phyloP scores from a whole-genome alignment of 2,797 vertebrate genomes.

The Tenualosa ilisha region DNA sequence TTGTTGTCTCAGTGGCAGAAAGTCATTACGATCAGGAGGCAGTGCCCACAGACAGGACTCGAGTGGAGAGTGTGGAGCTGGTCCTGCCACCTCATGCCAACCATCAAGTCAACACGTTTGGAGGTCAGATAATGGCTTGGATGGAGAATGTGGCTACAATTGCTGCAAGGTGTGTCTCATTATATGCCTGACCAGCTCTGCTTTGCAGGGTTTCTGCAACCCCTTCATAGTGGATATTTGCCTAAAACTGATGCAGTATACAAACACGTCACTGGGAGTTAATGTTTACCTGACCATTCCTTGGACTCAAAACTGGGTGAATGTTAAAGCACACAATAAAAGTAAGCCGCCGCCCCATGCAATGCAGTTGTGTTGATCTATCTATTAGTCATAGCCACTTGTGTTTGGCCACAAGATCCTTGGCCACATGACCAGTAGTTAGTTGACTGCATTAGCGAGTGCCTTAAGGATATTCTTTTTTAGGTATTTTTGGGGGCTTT shows the following conservation, averaged over 20 bases:
- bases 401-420: background rate
- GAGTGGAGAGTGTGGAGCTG: constrained; percentile 92
- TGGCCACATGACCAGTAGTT: background rate
- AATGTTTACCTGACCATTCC: background rate
- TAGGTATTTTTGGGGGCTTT: too few species aligned
- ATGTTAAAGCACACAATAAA: background rate
- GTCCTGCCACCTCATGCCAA: constrained; percentile 93
- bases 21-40: constrained; percentile 60
- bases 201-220: background rate
- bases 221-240: background rate
- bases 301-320: background rate
- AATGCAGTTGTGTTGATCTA: background rate
- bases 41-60: constrained; percentile 78
- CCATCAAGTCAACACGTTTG: constrained; percentile 93
- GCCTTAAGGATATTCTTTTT: background rate
- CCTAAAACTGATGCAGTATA: background rate
- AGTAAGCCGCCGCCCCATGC: background rate
- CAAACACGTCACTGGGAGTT: background rate
- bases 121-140: constrained; percentile 98
- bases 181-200: too few species aligned
- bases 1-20: constrained; percentile 37
- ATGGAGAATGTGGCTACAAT: constrained; percentile 97
- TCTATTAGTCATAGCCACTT: background rate
- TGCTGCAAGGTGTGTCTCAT: constrained; percentile 82
- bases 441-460: background rate